Base-by-base conservation (phyloP, 2,113 vertebrate species). In the Felis catus region DNA sequence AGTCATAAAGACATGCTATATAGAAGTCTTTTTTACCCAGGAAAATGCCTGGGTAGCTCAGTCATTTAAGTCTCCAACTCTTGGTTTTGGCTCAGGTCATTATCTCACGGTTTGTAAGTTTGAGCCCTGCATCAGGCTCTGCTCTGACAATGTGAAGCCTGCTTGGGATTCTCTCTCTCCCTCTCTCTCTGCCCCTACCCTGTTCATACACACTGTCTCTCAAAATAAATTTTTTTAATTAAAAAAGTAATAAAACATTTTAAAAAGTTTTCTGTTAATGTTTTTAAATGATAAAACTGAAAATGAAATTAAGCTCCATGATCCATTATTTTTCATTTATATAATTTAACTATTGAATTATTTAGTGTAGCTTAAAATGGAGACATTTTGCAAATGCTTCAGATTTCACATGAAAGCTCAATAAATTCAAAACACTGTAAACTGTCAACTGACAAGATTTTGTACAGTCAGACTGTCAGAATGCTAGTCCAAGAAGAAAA, bases 291-390 rank as follows among this genome's bases (percentile, higher is more conserved):
- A 94, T 58, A 83, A 73, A 85, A 74, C 4, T 41, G 2, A 11
- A 48, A 84, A 45, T 86, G 73, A 90, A 97, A 61, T 95, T 88
- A 96, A 89, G 13, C 18, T 97, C 13, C 15, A 2, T 41, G 16
- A 74, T n/a, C 7, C 82, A 21, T 87, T 36, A 85, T 83, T 74
- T 88, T 82, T 13, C 53, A 12, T 51, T 87, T 33, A 84, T 76
- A 7, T 65, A 70, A 88, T 82, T 92, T 65, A 65, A 14, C 3
- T 82, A 16, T 25, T 68, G 9, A 89, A 65, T 39, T 97, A 90
- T 81, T 96, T 36, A 92, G 13, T 51, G 11, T 36, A 66, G 14
- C 1, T 85, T 74, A 79, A 61, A 55, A 68, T 29, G 14, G 9
- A 84, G 8, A 11, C 7, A 39, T 48, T 82, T 93, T 88, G 2